These are phyloP conservation scores for Pemphredon lugubris DNA, from an alignment of 2,888 invertebrate genomes.

Conservation along the genomic window DNA sequence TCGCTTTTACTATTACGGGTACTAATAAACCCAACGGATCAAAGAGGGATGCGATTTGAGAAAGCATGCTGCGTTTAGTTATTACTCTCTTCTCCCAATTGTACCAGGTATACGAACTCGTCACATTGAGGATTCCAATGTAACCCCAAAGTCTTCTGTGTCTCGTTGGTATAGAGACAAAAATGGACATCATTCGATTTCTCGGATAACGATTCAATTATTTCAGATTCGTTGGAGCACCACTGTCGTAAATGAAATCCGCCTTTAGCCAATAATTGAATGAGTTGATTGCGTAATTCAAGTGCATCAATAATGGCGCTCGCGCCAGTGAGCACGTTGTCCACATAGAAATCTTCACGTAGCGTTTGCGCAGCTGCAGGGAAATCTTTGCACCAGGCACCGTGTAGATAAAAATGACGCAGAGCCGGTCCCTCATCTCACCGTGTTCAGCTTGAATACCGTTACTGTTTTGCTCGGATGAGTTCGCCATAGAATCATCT, in stretches of 20 bases:
- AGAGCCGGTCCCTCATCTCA: conserved; percentile 29
- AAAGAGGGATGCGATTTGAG: conserved; percentile 3
- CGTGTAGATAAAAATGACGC: conserved; percentile 39
- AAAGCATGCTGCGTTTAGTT: conserved; percentile 23
- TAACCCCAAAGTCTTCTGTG: conserved; percentile 12
- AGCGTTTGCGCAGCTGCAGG: not conserved
- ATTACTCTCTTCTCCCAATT: not conserved
- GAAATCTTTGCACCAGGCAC: conserved; percentile 13
- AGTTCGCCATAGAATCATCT: not conserved
- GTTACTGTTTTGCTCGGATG: not conserved
- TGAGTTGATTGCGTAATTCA: not conserved
- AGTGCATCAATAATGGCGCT: not conserved
- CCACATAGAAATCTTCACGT: conserved; percentile 21
- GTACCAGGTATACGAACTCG: too few relatives aligned
- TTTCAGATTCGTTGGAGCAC: conserved; percentile 1
- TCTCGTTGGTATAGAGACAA: not conserved
- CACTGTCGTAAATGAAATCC: conserved; percentile 16
- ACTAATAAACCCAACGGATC: conserved; percentile 23
- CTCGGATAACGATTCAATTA: not conserved
- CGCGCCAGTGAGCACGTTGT: conserved; percentile 22
- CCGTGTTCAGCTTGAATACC: conserved; percentile 26
- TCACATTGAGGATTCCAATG: conserved; percentile 7
- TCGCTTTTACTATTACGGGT: conserved; percentile 10
- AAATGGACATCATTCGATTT: not conserved
- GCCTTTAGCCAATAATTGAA: not conserved